Base-by-base conservation (phyloP, 2,888 invertebrate species). In the Thera obeliscata region DNA sequence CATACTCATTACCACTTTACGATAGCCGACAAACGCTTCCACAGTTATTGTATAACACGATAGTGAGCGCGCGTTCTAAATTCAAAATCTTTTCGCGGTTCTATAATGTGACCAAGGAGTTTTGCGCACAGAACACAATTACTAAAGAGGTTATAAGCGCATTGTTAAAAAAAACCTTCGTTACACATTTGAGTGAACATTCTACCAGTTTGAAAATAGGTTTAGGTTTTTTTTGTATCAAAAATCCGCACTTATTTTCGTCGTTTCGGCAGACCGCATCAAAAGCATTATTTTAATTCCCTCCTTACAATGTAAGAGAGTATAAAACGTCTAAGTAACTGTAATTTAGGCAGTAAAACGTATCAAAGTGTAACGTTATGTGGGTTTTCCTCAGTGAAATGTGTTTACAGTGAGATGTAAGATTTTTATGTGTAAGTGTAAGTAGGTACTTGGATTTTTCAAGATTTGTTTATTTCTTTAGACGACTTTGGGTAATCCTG, bases 51-150 rank as follows among this genome's bases (percentile, higher is more conserved):
- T 41, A 41, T 41, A 50, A 22, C 22, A 88, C 76, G 88, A 87
- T 87, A 88, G 83, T 84, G 76, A 81, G 41, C 41, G 5, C 41
- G 41, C 7, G 3, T 41, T 82, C 80, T 81, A 85, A 84, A 87
- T 87, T 85, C 81, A 80, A 81, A 81, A 84, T 83, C 83, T 86
- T 87, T 88, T 86, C 8, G 41, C 41, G 22, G 22, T 22, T 22
- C 22, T 22, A 22, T 22, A 22, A 1, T 22, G 22, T 22, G 22
- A 22, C 22, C 22, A 22, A 22, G 22, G 22, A 22, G 22, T 22
- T 22, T 22, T 22, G 22, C 22, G 22, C 22, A 22, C 22, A 22
- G 22, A 22, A 22, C 22, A 22, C 22, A 22, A 1, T 22, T 22
- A 22, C 22, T 22, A 0, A 22, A 22, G 22, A 22, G 22, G 22